Evolutionary conservation across 2,797 vertebrate genomes (phyloP).

Genomic region (Scomberomorus guttatus): DNA sequence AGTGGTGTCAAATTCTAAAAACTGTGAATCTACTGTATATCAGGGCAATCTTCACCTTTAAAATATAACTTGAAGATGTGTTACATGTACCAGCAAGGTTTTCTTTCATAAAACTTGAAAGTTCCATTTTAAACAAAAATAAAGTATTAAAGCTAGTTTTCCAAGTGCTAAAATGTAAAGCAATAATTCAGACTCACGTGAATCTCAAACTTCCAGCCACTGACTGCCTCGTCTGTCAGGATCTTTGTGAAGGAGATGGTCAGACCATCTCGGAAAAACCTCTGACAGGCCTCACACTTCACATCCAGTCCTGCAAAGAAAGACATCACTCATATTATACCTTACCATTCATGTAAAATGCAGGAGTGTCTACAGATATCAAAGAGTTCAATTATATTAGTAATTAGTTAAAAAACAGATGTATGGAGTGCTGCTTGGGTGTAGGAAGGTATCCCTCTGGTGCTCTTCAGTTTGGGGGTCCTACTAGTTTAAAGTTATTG

Average conservation of each 20-base stretch:
- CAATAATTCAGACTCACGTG: constrained; percentile 89
- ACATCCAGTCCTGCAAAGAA: constrained; percentile 94
- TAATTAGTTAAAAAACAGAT: too few species aligned
- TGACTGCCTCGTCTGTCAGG: constrained; percentile 99
- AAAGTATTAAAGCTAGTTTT: background rate
- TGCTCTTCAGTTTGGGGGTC: too few species aligned
- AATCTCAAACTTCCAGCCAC: constrained; percentile 99
- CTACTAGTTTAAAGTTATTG: too few species aligned
- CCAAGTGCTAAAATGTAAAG: background rate
- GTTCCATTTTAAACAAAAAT: background rate
- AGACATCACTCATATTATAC: constrained; percentile 3
- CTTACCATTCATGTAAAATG: background rate
- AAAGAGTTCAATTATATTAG: background rate
- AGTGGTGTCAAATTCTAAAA: background rate
- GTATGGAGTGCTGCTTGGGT: too few species aligned
- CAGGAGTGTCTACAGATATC: background rate
- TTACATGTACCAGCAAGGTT: background rate
- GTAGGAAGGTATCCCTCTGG: too few species aligned
- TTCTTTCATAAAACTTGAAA: background rate
- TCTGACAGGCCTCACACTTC: constrained; percentile 99
- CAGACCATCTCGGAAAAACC: constrained; percentile 99
- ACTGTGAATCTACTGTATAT: background rate
- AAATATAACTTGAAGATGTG: background rate
- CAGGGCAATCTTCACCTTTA: background rate
- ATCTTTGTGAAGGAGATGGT: constrained; percentile 99